A percentile compares a stretch with the other conserved stretches of the same genome.
phyloP scores from a whole-genome alignment of 2,113 vertebrate species.

The Lathamus discolor region DNA sequence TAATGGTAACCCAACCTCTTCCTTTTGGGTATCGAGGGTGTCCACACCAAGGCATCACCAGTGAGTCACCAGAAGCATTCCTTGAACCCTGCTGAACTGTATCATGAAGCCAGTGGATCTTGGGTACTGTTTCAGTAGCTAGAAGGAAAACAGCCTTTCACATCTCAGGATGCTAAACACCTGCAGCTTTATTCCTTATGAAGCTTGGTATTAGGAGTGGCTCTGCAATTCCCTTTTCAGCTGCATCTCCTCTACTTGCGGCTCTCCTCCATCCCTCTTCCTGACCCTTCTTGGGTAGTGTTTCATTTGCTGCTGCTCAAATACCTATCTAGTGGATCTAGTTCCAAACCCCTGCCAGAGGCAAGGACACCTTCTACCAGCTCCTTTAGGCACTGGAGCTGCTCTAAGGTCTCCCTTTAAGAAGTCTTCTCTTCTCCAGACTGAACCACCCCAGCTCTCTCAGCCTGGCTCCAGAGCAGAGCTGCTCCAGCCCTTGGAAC shows the following conservation, averaged over 20 bases:
- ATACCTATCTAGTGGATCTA: neutral
- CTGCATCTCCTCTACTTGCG: neutral
- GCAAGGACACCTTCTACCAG: neutral
- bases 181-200: neutral
- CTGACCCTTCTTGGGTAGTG: accelerated
- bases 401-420: neutral
- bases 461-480: neutral
- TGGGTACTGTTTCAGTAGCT: neutral
- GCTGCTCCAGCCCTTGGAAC: neutral
- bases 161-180: neutral
- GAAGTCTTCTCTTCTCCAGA: neutral
- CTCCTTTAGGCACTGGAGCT: neutral
- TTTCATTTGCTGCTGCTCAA: neutral
- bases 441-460: neutral
- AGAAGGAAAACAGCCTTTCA: neutral
- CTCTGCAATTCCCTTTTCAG: neutral
- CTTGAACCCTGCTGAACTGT: neutral
- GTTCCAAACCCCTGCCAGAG: neutral
- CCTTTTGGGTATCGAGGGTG: neutral
- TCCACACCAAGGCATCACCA: neutral
- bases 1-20: neutral
- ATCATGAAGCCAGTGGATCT: neutral
- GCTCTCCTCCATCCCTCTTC: neutral
- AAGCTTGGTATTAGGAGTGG: neutral
- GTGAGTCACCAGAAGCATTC: neutral